phyloP scores from a whole-genome alignment of 37 sponge, comb jelly and placozoan genomes.

The Axinella damicornis region DNA sequence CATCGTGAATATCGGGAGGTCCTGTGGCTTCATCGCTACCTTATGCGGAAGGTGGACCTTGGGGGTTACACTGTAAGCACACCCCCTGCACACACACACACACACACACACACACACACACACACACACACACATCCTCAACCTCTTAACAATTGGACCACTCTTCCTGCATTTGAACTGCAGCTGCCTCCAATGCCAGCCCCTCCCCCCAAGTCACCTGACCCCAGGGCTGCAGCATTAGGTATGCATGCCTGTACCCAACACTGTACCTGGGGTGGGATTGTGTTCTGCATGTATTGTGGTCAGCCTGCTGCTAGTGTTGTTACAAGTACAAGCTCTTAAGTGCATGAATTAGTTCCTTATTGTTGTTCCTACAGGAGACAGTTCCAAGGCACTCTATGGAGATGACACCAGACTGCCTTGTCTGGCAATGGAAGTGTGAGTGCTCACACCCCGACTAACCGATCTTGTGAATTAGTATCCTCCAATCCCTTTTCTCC shows the following conservation, averaged over 20 bases:
- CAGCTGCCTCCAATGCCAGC: constrained; percentile 65
- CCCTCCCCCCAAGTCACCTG: constrained; percentile 46
- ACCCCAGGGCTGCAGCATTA: constrained; percentile 23
- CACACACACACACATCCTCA: too few species aligned
- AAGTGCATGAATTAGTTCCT: too few species aligned
- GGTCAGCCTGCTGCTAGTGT: too few species aligned
- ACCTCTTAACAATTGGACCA: too few species aligned
- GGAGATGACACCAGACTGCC: constrained; percentile 46
- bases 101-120: too few species aligned
- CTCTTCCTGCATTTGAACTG: background rate
- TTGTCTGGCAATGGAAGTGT: constrained; percentile 57
- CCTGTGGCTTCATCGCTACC: constrained; percentile 56
- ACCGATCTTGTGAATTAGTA: too few species aligned
- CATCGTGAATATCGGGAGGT: constrained; percentile 62
- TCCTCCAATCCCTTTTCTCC: too few species aligned
- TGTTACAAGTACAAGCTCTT: too few species aligned
- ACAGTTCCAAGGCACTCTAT: constrained; percentile 31
- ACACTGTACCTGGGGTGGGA: too few species aligned
- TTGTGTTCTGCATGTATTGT: too few species aligned
- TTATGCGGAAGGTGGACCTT: constrained; percentile 24
- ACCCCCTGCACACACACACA: background rate
- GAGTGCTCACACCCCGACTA: too few species aligned
- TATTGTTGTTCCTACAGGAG: background rate
- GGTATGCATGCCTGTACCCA: constrained; percentile 5
- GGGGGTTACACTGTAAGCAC: constrained; percentile 72